Percentiles rank a stretch among this genome's conserved stretches.
phyloP scores from a whole-genome alignment of 2,888 invertebrate species.

The Nymphalis c-album region DNA sequence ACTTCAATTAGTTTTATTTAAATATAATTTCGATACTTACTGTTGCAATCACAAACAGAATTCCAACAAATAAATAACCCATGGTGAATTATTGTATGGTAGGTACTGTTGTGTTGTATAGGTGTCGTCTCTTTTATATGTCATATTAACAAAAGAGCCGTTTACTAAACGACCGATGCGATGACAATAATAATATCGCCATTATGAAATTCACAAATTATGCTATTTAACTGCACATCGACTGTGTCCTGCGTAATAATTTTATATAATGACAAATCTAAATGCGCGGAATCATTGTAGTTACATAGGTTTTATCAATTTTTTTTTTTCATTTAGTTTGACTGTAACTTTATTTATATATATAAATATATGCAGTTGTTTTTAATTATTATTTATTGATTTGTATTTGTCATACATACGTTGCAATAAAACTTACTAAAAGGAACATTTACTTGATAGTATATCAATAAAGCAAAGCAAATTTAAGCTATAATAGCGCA shows the following conservation, averaged over 20 bases:
- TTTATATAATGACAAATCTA: slow-evolving; percentile 11
- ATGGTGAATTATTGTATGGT: slow-evolving; percentile 3
- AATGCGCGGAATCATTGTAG: neutral
- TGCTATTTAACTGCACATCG: slow-evolving; percentile 22
- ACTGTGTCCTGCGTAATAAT: slow-evolving; percentile 10
- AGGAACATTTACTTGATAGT: no score
- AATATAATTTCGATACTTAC: slow-evolving; percentile 15
- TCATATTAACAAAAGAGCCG: slow-evolving; percentile 21
- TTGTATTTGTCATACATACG: no score
- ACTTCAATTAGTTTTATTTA: neutral
- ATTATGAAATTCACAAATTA: slow-evolving; percentile 30
- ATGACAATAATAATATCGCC: slow-evolving; percentile 18
- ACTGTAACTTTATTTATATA: neutral
- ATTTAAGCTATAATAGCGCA: no score
- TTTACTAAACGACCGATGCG: slow-evolving; percentile 23
- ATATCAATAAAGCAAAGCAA: no score
- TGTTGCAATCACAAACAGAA: slow-evolving; percentile 13
- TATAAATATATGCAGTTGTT: neutral
- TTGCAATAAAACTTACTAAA: no score
- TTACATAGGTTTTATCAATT: neutral
- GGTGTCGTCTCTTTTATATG: slow-evolving; percentile 22
- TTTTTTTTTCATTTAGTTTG: neutral
- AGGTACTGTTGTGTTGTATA: slow-evolving; percentile 5
- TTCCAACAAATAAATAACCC: slow-evolving; percentile 12
- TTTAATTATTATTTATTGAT: no score